Percentiles rank a stretch among this genome's conserved stretches.
phyloP scores from a whole-genome alignment of 2,888 invertebrate species.

The Neoaliturus tenellus region DNA sequence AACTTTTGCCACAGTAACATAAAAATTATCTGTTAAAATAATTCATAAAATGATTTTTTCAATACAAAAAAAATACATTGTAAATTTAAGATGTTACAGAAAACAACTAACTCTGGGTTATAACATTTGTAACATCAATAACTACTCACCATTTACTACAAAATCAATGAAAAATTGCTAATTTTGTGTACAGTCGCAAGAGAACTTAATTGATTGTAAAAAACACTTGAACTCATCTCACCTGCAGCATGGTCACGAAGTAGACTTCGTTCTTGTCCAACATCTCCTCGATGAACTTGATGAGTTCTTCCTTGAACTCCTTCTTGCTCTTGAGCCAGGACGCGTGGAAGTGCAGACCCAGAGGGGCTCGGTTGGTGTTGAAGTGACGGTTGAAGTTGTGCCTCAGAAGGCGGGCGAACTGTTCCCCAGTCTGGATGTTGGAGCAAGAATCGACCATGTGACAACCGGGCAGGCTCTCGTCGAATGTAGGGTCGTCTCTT shows the following conservation, averaged over 20 bases:
- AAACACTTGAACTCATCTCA: no score
- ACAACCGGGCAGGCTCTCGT: conserved; percentile 95
- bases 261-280: conserved; percentile 92
- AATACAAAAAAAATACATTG: no score
- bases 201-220: no score
- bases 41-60: no score
- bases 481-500: conserved; percentile 95
- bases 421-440: conserved; percentile 93
- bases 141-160: no score
- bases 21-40: no score
- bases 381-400: conserved; percentile 97
- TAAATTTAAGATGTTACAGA: no score
- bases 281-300: conserved; percentile 97
- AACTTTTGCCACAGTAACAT: no score
- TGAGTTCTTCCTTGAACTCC: conserved; percentile 93
- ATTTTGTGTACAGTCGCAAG: no score
- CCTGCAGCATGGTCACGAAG: conserved; percentile 91
- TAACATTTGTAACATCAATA: no score
- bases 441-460: conserved; percentile 97
- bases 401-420: conserved; percentile 91
- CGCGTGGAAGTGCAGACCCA: conserved; percentile 95
- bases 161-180: no score
- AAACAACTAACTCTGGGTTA: no score
- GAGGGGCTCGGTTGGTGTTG: conserved; percentile 94
- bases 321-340: conserved; percentile 97